phyloP scores from a whole-genome alignment of 2,888 invertebrate species.

The Alcis repandata region DNA sequence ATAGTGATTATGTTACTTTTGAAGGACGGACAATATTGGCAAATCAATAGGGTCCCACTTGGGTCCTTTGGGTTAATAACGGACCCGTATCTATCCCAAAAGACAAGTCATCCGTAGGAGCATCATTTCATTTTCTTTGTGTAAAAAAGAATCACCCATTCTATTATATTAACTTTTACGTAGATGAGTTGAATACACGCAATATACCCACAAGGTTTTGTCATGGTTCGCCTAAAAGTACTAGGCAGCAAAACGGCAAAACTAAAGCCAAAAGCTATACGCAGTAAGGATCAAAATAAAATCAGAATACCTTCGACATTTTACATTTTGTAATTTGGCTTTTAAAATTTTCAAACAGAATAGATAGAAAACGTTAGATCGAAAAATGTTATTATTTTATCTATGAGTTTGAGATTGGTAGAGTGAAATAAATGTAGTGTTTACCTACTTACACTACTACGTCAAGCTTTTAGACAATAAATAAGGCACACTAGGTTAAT shows the following conservation, averaged over 20 bases:
- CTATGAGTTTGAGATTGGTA: too few relatives aligned
- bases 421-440: too few relatives aligned
- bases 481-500: too few relatives aligned
- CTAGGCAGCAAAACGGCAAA: constrained; percentile 27
- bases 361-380: too few relatives aligned
- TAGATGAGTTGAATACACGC: constrained; percentile 18
- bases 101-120: constrained; percentile 6
- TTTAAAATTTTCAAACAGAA: too few relatives aligned
- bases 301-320: neutral
- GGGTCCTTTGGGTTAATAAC: constrained; percentile 11
- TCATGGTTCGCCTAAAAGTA: constrained; percentile 23
- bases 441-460: too few relatives aligned
- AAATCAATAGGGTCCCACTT: constrained; percentile 8
- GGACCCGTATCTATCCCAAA: constrained; percentile 3
- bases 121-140: constrained; percentile 14
- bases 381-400: too few relatives aligned
- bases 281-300: constrained; percentile 19
- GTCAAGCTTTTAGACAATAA: too few relatives aligned
- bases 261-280: neutral
- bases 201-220: constrained; percentile 24
- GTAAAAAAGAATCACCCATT: constrained; percentile 8
- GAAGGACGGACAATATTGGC: constrained; percentile 4
- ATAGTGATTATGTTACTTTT: neutral
- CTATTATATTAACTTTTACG: constrained; percentile 22
- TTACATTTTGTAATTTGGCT: too few relatives aligned